Evolutionary conservation across 2,888 invertebrate species (phyloP).

Genomic region (Diaperis boleti): DNA sequence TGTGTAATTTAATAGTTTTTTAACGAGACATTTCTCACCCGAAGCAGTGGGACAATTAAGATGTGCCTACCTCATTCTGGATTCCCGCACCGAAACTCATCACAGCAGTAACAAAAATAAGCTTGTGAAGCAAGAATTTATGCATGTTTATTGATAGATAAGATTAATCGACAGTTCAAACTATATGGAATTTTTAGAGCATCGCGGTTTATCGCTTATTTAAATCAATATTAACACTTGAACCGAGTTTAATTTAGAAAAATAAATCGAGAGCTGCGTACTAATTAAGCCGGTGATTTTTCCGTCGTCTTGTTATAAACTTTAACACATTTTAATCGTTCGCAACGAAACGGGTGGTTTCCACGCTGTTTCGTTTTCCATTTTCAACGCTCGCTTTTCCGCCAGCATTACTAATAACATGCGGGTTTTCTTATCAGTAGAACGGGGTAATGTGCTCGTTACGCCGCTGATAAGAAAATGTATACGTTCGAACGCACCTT

Average conservation of each 20-base stretch:
- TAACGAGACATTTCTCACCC: slow-evolving; percentile 35
- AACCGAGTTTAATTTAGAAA: slow-evolving; percentile 19
- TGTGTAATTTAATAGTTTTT: slow-evolving; percentile 31
- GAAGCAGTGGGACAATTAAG: too few relatives aligned
- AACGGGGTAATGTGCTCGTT: slow-evolving; percentile 44
- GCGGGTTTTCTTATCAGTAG: slow-evolving; percentile 57
- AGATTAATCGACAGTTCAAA: slow-evolving; percentile 25
- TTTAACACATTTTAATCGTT: slow-evolving; percentile 6
- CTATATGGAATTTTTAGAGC: slow-evolving; percentile 30
- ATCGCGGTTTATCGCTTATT: slow-evolving; percentile 20
- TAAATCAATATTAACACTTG: slow-evolving; percentile 36
- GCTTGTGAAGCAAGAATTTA: slow-evolving; percentile 17
- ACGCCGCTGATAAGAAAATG: slow-evolving; percentile 39
- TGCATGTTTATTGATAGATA: slow-evolving; percentile 21
- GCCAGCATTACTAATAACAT: slow-evolving; percentile 58
- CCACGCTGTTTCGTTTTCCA: slow-evolving; percentile 22
- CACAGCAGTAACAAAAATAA: too few relatives aligned
- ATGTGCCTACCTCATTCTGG: too few relatives aligned
- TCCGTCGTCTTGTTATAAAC: too few relatives aligned
- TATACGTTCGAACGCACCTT: slow-evolving; percentile 36
- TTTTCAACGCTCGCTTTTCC: slow-evolving; percentile 47
- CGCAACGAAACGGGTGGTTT: slow-evolving; percentile 1
- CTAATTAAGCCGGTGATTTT: slow-evolving; percentile 19
- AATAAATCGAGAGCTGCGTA: slow-evolving; percentile 15
- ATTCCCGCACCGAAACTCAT: too few relatives aligned